These are phyloP conservation scores for Campylorhamphus procurvoides DNA, from an alignment of 2,113 vertebrate genomes.

Conservation along the genomic window DNA sequence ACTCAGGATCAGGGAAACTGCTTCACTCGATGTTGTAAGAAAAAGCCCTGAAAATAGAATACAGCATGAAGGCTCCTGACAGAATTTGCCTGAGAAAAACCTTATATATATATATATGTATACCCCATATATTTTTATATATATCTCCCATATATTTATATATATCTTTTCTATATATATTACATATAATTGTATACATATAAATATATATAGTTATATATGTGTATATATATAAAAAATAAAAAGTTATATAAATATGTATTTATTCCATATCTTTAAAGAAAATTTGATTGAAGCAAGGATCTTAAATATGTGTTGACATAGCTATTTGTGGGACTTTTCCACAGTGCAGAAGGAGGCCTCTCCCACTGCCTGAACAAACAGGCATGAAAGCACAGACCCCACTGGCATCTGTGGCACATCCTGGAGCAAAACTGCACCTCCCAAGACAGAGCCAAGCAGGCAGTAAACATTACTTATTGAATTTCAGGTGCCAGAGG, in stretches of 20 bases:
- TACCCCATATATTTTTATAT: not conserved
- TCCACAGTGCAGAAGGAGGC: not conserved
- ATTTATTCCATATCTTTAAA: rapidly evolving
- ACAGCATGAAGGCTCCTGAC: not conserved
- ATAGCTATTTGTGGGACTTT: rapidly evolving
- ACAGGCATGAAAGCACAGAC: not conserved
- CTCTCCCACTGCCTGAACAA: not conserved
- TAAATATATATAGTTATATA: no score
- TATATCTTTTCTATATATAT: no score
- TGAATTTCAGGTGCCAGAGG: not conserved
- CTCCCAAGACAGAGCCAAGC: not conserved
- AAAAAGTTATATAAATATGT: no score
- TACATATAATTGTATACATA: no score
- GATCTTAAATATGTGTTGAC: not conserved
- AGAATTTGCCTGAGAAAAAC: rapidly evolving
- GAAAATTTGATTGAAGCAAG: not conserved
- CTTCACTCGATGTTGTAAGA: rapidly evolving
- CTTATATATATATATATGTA: rapidly evolving
- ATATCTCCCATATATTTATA: not conserved
- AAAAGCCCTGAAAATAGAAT: not conserved
- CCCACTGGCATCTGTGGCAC: not conserved
- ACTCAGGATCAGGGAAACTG: not conserved
- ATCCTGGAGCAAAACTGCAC: not conserved
- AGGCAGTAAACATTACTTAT: rapidly evolving
- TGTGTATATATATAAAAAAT: no score